Evolutionary conservation across 2,113 vertebrate genomes (phyloP).

Genomic region (Sminthopsis crassicaudata): DNA sequence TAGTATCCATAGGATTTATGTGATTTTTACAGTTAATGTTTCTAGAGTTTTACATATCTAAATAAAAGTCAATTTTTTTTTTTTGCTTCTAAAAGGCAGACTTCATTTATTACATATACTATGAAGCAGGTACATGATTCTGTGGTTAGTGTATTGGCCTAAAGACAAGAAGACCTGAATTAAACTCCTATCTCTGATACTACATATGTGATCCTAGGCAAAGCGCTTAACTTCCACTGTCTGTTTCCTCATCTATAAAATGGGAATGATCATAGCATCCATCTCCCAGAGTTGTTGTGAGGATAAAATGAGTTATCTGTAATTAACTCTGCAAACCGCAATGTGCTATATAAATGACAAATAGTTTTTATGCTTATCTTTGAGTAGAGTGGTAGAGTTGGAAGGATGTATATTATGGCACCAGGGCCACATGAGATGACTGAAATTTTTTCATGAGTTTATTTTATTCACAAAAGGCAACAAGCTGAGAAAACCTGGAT

Average conservation of each 20-base stretch:
- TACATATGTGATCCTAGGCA: background rate
- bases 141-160: background rate
- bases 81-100: background rate
- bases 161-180: background rate
- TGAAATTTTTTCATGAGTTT: background rate
- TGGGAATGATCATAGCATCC: background rate
- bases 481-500: background rate
- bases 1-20: constrained; percentile 6
- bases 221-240: background rate
- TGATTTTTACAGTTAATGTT: background rate
- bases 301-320: background rate
- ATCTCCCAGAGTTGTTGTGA: background rate
- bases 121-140: background rate
- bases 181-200: background rate
- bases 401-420: background rate
- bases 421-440: background rate
- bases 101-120: background rate
- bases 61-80: background rate
- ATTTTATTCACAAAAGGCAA: background rate
- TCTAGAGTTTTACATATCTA: background rate
- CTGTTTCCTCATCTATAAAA: background rate
- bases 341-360: background rate
- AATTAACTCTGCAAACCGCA: background rate
- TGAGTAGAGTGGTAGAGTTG: background rate
- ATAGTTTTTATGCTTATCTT: background rate